Evolutionary conservation across 2,113 vertebrate species (phyloP), one percentile per base, ranked within the genome.

Genomic region (Bothrops jararaca): DNA sequence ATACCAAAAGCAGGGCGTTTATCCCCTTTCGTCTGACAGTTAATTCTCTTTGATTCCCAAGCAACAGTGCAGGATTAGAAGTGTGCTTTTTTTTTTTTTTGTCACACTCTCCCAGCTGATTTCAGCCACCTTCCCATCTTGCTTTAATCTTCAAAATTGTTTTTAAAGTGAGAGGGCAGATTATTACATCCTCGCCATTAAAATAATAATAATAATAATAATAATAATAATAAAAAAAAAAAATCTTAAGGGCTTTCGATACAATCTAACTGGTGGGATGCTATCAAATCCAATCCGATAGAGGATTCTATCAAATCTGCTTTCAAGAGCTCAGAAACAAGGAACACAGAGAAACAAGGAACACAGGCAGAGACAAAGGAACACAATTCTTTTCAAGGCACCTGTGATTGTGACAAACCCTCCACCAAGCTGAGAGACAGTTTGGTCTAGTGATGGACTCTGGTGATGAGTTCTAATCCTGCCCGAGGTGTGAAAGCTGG

Each of bases 11-110:
- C 15, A 95, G 87, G 91, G 64, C 96, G 91, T 97, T 96, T 95
- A 94, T 96, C 92, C 89, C 96, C 93, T 96, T 96, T 96, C 93
- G 95, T 93, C 91, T 96, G 96, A 97, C 95, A 97, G 95, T 8
- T 93, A 96, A 95, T 96, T 97, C 96, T 74, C 94, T 89, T 91
- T 90, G 93, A 52, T 89, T 96, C 64, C 13, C 91, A 50, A 93
- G 86, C 58, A 92, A 8, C 80, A 90, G 39, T 80, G 93, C 93
- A 97, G 93, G 34, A 80, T 80, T 94, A 92, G 90, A 95, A 96
- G 94, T 95, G 93, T 94, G 7, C 45, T 45, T 45, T 45, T 96
- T 97, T 95, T 96, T 45, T 45, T 45, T 96, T 97, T 95, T 96
- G 94, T 96, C 93, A 90, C 92, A 93, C n/a, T 95, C 56, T 20